These are phyloP conservation scores for Nycticryphes semicollaris DNA, from an alignment of 2,113 vertebrate genomes.

Conservation along the genomic window DNA sequence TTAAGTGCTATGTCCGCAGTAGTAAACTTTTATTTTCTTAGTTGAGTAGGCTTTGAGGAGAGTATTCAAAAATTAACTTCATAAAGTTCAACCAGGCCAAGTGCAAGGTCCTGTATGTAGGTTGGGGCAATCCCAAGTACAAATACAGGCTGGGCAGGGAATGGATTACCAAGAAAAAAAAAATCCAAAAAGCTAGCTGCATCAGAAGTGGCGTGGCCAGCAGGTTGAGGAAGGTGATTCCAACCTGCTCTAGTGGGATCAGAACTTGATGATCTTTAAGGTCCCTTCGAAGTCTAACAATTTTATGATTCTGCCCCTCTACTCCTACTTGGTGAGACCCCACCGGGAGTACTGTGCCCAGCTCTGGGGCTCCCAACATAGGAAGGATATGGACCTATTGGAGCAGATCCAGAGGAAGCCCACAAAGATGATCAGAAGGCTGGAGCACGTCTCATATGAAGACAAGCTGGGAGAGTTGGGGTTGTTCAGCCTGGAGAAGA, in stretches of 20 bases:
- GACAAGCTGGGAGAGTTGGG: neutral
- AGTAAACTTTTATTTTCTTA: neutral
- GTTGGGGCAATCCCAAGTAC: neutral
- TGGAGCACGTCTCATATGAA: neutral
- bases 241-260: too few species aligned
- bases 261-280: too few species aligned
- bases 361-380: neutral
- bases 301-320: neutral
- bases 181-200: too few species aligned
- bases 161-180: too few species aligned
- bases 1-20: neutral
- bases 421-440: neutral
- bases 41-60: neutral
- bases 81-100: neutral
- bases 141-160: neutral
- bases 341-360: neutral
- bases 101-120: neutral
- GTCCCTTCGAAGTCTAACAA: too few species aligned
- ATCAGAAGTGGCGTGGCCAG: neutral
- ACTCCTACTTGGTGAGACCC: neutral
- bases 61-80: neutral
- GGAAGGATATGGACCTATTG: neutral
- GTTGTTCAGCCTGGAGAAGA: neutral
- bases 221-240: neutral
- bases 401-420: neutral